A percentile compares a stretch with the other conserved stretches of the same genome.
Evolutionary conservation across 2,797 vertebrate species (phyloP).

Genomic region (Lepus townsendii): DNA sequence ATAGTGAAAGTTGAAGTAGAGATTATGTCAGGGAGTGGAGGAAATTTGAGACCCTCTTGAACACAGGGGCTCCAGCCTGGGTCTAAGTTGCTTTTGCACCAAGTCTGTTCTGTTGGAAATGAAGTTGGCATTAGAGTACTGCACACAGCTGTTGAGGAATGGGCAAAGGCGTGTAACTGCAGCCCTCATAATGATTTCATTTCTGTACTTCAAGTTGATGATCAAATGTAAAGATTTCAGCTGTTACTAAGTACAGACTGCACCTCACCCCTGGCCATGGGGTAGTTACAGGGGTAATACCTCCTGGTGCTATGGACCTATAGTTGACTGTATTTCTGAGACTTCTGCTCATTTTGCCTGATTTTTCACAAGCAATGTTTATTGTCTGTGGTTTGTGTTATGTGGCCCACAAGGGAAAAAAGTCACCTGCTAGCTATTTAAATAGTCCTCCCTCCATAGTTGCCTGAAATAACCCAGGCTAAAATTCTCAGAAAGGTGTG

Average conservation of each 20-base stretch:
- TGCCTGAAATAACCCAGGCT: conserved; percentile 62
- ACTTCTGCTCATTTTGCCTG: conserved; percentile 57
- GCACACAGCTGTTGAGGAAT: conserved; percentile 23
- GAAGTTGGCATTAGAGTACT: not conserved
- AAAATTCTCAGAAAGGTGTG: conserved; percentile 68
- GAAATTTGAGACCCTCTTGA: conserved; percentile 9
- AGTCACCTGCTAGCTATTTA: conserved; percentile 47
- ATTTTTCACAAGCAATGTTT: conserved; percentile 66
- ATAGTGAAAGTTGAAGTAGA: not conserved
- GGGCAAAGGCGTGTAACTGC: not conserved
- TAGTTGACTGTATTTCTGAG: conserved; percentile 49
- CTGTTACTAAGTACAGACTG: conserved; percentile 57
- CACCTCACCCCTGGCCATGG: not conserved
- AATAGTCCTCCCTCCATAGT: conserved; percentile 60
- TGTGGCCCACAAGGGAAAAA: conserved; percentile 6
- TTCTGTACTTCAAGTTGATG: conserved; percentile 61
- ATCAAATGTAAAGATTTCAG: conserved; percentile 61
- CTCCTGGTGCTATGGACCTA: conserved; percentile 11
- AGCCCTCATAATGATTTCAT: conserved; percentile 55
- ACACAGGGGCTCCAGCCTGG: not conserved
- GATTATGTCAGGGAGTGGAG: not conserved
- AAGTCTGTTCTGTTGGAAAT: conserved; percentile 19
- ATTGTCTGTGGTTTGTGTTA: conserved; percentile 68
- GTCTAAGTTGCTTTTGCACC: conserved; percentile 24
- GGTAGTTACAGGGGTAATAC: conserved; percentile 15